These are phyloP conservation scores for Papilio elwesi DNA, from an alignment of 2,888 invertebrate genomes.

Conservation along the genomic window DNA sequence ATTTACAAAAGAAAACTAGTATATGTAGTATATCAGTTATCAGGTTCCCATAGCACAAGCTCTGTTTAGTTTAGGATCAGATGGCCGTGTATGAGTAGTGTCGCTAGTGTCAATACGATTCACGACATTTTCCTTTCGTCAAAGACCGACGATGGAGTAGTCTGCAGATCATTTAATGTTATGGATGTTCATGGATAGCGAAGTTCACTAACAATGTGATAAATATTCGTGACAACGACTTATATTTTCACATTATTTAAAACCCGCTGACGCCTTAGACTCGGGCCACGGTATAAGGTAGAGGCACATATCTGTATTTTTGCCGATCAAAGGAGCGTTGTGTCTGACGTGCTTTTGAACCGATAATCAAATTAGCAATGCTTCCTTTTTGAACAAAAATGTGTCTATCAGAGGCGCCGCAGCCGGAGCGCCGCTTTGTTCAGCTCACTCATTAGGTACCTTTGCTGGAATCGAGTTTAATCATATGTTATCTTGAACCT, in stretches of 20 bases:
- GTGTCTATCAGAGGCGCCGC: slow-evolving; percentile 74
- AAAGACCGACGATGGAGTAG: no score
- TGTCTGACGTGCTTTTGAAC: slow-evolving; percentile 81
- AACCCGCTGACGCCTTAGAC: slow-evolving; percentile 26
- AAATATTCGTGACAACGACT: no score
- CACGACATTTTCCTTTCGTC: no score
- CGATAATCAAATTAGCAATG: slow-evolving; percentile 83
- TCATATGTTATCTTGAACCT: neutral
- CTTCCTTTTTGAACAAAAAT: slow-evolving; percentile 84
- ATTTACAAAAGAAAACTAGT: no score
- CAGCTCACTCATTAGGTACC: slow-evolving; percentile 42
- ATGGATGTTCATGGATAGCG: no score
- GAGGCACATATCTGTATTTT: slow-evolving; percentile 81
- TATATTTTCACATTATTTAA: neutral
- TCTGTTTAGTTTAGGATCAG: no score
- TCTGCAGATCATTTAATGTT: no score
- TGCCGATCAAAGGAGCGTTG: slow-evolving; percentile 82
- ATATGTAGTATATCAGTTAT: no score
- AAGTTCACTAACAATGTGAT: no score
- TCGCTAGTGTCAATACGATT: no score
- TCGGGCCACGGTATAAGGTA: slow-evolving; percentile 54
- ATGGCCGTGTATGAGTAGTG: no score
- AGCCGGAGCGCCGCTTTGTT: slow-evolving; percentile 44
- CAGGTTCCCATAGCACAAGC: no score
- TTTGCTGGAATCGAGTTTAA: slow-evolving; percentile 33